Percentiles rank a stretch among this genome's conserved stretches.
These are phyloP conservation scores for Scomberomorus guttatus DNA, from an alignment of 2,797 vertebrate genomes.

Conservation along the genomic window DNA sequence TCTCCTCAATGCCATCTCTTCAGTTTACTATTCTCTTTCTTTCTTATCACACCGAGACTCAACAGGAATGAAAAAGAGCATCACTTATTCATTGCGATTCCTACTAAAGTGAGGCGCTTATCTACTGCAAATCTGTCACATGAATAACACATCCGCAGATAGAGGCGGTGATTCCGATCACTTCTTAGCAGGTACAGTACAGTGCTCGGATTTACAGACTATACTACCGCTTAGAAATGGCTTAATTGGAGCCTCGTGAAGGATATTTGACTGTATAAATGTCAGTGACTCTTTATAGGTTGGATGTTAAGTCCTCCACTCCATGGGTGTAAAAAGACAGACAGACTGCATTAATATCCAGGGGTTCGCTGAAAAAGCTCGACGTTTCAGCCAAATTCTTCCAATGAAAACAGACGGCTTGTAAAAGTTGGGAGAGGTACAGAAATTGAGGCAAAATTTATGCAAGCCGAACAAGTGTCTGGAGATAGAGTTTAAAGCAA, in stretches of 20 bases:
- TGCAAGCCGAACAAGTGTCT: conserved; percentile 57
- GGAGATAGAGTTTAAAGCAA: conserved; percentile 59
- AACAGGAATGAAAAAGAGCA: conserved; percentile 55
- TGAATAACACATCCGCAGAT: conserved; percentile 72
- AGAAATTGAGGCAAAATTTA: conserved; percentile 60
- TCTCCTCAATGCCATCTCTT: conserved; percentile 6
- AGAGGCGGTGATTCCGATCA: conserved; percentile 46
- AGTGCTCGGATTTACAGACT: conserved; percentile 32
- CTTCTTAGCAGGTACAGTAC: conserved; percentile 38
- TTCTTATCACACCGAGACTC: conserved; percentile 36
- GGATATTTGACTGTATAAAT: conserved; percentile 62
- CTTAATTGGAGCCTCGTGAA: conserved; percentile 51
- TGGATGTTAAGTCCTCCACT: conserved; percentile 44
- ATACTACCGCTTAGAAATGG: conserved; percentile 12
- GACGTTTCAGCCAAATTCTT: conserved; percentile 20
- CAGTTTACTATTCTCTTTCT: conserved; percentile 32
- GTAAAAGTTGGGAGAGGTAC: conserved; percentile 39
- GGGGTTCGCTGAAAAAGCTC: conserved; percentile 37
- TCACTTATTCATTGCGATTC: conserved; percentile 73
- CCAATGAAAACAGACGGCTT: conserved; percentile 52
- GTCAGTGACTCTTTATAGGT: conserved; percentile 53
- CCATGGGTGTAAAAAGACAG: conserved; percentile 11
- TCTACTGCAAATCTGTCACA: conserved; percentile 71
- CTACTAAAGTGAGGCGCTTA: conserved; percentile 68
- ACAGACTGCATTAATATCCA: conserved; percentile 18